These are phyloP conservation scores for Ceratitis capitata DNA, from an alignment of 1,140 invertebrate species.

Conservation along the genomic window DNA sequence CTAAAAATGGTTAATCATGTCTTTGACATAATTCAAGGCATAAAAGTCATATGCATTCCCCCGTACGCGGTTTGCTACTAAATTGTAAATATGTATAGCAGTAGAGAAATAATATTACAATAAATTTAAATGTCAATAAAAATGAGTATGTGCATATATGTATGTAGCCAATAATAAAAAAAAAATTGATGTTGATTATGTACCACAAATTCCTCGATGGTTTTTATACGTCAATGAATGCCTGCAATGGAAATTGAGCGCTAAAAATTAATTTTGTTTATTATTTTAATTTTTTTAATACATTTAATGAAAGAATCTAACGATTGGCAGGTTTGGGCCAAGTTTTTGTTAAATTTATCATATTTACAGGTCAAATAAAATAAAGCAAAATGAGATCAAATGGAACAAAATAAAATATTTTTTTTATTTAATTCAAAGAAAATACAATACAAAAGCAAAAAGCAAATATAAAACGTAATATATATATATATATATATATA, in stretches of 20 bases:
- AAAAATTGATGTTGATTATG: neutral
- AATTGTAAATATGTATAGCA: neutral
- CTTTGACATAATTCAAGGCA: constrained; percentile 1
- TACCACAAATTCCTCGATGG: neutral
- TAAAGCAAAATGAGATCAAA: no score
- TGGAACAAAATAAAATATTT: no score
- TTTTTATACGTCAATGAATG: neutral
- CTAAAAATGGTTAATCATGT: neutral
- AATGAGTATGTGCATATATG: neutral
- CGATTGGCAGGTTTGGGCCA: neutral
- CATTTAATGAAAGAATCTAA: neutral
- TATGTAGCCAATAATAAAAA: neutral
- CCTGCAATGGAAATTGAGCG: neutral
- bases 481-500: no score
- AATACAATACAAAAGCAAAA: no score
- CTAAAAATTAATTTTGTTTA: neutral
- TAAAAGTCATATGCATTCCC: neutral
- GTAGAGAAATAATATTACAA: neutral
- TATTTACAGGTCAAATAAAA: no score
- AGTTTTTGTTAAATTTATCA: neutral
- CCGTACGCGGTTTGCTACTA: neutral
- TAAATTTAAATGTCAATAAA: neutral
- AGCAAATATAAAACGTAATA: no score
- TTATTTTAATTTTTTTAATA: neutral
- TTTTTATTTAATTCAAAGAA: no score